Base-by-base conservation (phyloP, 2,888 invertebrate species). In the Patella pellucida region DNA sequence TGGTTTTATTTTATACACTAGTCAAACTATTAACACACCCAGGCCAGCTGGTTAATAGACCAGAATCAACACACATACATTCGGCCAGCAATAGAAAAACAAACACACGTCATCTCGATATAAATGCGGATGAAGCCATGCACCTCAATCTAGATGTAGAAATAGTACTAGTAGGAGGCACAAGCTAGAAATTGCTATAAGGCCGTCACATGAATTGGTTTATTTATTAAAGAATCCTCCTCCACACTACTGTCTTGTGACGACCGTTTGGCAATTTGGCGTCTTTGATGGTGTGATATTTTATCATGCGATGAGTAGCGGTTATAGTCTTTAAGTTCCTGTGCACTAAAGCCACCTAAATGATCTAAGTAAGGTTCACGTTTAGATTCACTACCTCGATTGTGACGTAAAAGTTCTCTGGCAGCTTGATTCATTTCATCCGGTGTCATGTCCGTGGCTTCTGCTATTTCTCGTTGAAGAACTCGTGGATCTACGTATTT, bases 351-450 rank as follows among this genome's bases (percentile, higher is more conserved):
- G 50, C 88, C 88, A 27, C 88, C 88, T 72, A 88, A 79, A 77
- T 89, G 89, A 75, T 87, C 86, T 74, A 85, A 85, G 75, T 88
- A 88, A n/a, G 85, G 84, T 56, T 74, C 70, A 51, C 69, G 72
- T 52, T 74, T 62, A 23, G 62, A 23, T 62, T 62, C 23, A 19
- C 62, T 62, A 23, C 71, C 72, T 54, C 76, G 74, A 41, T 77
- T 72, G 67, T 79, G 82, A 41, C 96, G 93, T 50, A 86, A 76
- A 77, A 97, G 92, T 86, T 96, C 95, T 91, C 97, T 96, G 74
- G 98, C 98, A 78, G 98, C 98, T 89, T 95, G 93, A 91, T 98
- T 97, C 96, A 98, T 96, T 92, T 98, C 97, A 91, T 97, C 98
- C 86, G 95, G 94, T 15, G 98, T 97, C 97, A 98, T 96, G 89